These are phyloP conservation scores for Troglohyphantes excavatus DNA, from an alignment of 2,888 invertebrate genomes.

Conservation along the genomic window DNA sequence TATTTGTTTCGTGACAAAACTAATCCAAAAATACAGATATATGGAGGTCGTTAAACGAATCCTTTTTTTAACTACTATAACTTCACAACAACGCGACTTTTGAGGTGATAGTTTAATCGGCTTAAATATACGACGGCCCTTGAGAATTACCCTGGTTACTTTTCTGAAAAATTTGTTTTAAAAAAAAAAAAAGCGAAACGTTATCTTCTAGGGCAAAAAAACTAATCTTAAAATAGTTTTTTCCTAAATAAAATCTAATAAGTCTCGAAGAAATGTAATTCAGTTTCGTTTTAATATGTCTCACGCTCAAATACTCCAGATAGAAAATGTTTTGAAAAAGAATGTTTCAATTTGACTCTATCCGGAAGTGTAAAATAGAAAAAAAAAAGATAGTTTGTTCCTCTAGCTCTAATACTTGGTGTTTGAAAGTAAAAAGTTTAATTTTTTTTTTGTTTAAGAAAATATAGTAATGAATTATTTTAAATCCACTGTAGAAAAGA, in stretches of 20 bases:
- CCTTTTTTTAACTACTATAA: background rate
- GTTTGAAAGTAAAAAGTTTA: background rate
- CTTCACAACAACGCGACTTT: background rate
- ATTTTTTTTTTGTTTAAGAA: background rate
- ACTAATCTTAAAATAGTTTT: constrained; percentile 11
- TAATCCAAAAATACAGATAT: constrained; percentile 29
- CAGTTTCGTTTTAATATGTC: background rate
- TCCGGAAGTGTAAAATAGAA: background rate
- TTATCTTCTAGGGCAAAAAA: background rate
- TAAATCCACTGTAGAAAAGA: background rate
- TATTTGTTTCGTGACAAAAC: constrained; percentile 25
- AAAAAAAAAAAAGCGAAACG: background rate
- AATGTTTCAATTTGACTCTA: background rate
- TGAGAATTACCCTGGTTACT: background rate
- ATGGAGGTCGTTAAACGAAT: constrained; percentile 17
- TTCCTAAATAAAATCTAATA: background rate
- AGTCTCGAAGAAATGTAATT: background rate
- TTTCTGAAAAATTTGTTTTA: background rate
- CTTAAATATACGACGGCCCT: constrained; percentile 4
- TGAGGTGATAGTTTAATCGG: constrained; percentile 32
- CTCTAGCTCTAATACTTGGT: background rate
- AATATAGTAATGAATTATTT: background rate
- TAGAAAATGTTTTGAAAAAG: background rate
- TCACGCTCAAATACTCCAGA: background rate
- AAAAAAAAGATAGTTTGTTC: background rate